These are phyloP conservation scores for Andrena marginata DNA, from an alignment of 2,888 invertebrate species.

Conservation along the genomic window DNA sequence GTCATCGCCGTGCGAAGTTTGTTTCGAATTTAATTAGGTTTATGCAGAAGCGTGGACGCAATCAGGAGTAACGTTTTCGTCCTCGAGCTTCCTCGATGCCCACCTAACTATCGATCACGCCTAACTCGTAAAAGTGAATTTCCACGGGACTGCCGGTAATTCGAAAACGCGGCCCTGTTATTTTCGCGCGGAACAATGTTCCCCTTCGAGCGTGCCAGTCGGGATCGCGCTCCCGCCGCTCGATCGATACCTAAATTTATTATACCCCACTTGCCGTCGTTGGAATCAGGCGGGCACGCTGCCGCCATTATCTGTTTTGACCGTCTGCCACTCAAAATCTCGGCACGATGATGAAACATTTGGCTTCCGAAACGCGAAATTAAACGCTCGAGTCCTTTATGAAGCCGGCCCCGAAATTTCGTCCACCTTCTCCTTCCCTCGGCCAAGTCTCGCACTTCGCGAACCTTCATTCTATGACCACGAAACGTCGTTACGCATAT, in stretches of 20 bases:
- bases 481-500: too few relatives aligned
- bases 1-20: slow-evolving; percentile 24
- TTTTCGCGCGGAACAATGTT: slow-evolving; percentile 54
- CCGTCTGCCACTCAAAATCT: slow-evolving; percentile 49
- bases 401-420: background rate
- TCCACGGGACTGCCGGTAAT: slow-evolving; percentile 40
- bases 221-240: slow-evolving; percentile 50
- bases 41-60: slow-evolving; percentile 27
- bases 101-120: slow-evolving; percentile 46
- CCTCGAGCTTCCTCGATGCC: background rate
- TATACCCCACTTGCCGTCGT: slow-evolving; percentile 54
- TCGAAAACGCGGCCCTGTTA: slow-evolving; percentile 52
- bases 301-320: slow-evolving; percentile 56
- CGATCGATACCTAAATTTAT: slow-evolving; percentile 68
- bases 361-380: slow-evolving; percentile 1
- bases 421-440: too few relatives aligned
- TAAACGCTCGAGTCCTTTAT: background rate
- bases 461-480: too few relatives aligned
- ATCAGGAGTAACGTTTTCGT: slow-evolving; percentile 20
- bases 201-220: slow-evolving; percentile 22
- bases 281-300: slow-evolving; percentile 31
- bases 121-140: slow-evolving; percentile 57
- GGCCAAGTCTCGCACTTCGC: too few relatives aligned
- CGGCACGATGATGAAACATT: slow-evolving; percentile 20
- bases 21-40: slow-evolving; percentile 55